Conservation (phyloP, 2,888 invertebrate genomes). For the Piscicola geometra region DNA sequence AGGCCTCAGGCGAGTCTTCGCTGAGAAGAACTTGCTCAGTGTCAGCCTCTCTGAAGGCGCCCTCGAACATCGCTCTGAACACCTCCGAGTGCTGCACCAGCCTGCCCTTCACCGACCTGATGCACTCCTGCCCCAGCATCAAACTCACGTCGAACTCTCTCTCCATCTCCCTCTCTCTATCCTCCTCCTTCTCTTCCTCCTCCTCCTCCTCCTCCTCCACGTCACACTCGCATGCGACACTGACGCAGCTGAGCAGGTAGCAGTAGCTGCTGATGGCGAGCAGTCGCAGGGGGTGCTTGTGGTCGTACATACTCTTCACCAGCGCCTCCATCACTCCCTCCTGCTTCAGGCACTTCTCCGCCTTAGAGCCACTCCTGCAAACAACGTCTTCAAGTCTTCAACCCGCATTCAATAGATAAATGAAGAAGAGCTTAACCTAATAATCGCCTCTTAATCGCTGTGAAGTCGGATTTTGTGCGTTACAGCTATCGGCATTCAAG, state of each 20-base stretch:
- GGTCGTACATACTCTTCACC: not conserved
- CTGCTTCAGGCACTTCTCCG: not conserved
- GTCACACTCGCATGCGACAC: constrained; percentile 5
- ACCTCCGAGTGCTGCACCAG: not conserved
- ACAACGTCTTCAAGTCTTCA: too few relatives aligned
- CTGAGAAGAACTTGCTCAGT: not conserved
- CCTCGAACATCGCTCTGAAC: constrained; percentile 13
- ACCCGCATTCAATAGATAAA: too few relatives aligned
- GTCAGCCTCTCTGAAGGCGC: not conserved
- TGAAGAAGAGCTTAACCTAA: too few relatives aligned
- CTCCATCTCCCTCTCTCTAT: not conserved
- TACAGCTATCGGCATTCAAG: too few relatives aligned
- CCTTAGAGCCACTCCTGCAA: not conserved
- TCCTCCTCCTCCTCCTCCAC: not conserved
- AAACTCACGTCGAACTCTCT: not conserved
- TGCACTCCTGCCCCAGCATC: not conserved
- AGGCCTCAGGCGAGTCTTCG: not conserved
- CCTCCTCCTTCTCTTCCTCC: not conserved
- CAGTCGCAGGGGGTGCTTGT: constrained; percentile 5
- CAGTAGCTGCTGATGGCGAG: not conserved
- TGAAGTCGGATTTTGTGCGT: too few relatives aligned
- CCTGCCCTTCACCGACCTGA: not conserved
- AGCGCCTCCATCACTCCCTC: not conserved
- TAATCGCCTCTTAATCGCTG: too few relatives aligned
- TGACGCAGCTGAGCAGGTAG: not conserved